Evolutionary conservation across 2,113 vertebrate genomes (phyloP).

Genomic region (Stercorarius parasiticus): DNA sequence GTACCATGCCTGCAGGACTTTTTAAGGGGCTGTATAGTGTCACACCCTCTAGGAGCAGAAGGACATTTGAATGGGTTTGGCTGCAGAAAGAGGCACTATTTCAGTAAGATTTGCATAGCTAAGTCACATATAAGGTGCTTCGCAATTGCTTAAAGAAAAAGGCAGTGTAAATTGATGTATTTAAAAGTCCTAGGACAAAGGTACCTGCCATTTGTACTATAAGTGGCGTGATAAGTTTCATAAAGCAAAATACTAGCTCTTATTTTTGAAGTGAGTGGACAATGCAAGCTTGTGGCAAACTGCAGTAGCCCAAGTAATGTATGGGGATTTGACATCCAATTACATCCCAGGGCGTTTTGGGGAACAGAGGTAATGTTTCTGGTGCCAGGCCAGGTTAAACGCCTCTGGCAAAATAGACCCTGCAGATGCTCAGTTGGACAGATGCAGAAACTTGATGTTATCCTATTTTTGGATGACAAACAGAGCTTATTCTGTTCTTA

Average conservation of each 20-base stretch:
- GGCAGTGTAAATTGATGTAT: neutral
- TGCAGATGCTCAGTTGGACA: constrained; percentile 4
- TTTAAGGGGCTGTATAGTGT: neutral
- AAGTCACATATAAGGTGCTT: neutral
- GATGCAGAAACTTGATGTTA: neutral
- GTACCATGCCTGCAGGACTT: neutral
- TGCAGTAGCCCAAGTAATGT: neutral
- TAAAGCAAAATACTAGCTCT: neutral
- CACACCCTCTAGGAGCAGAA: neutral
- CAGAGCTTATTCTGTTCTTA: constrained; percentile 7
- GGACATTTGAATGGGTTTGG: neutral
- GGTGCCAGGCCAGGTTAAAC: constrained; percentile 25
- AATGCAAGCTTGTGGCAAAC: constrained; percentile 7
- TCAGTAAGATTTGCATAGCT: neutral
- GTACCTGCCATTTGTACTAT: neutral
- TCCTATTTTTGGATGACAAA: neutral
- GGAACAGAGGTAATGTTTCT: constrained; percentile 20
- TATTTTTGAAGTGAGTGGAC: neutral
- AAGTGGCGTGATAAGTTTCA: neutral
- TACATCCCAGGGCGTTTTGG: constrained; percentile 12
- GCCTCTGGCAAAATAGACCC: neutral
- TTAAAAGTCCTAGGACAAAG: neutral
- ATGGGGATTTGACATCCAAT: neutral
- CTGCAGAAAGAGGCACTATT: neutral
- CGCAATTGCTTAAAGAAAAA: constrained; percentile 48